These are phyloP conservation scores for Notiomystis cincta DNA, from an alignment of 2,113 vertebrate species.

Conservation along the genomic window DNA sequence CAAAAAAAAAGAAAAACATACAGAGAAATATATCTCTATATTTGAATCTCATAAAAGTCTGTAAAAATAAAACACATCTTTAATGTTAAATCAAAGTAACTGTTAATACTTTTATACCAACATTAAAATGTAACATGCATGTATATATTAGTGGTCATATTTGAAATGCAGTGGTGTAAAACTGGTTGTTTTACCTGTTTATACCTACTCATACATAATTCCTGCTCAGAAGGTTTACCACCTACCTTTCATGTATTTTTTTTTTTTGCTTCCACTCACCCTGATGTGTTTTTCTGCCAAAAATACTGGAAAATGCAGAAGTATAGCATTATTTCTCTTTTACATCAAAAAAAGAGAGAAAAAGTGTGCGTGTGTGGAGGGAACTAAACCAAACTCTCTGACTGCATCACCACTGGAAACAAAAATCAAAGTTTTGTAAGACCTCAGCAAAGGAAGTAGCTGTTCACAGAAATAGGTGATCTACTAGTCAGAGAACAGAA, in stretches of 20 bases:
- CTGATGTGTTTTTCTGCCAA: background rate
- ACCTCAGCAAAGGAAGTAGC: background rate
- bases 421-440: background rate
- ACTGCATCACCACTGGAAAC: background rate
- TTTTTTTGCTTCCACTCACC: background rate
- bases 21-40: background rate
- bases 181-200: background rate
- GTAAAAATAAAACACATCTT: background rate
- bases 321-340: background rate
- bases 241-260: background rate
- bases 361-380: fast-evolving
- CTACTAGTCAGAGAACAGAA: background rate
- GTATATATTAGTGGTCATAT: background rate
- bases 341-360: background rate
- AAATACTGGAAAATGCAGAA: background rate
- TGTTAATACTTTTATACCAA: background rate
- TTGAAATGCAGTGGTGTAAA: background rate
- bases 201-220: background rate
- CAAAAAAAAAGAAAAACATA: background rate
- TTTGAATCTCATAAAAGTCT: background rate
- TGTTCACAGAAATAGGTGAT: background rate
- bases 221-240: background rate
- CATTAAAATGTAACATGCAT: background rate
- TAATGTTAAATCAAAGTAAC: background rate
- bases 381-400: background rate